Evolutionary conservation across 2,888 invertebrate genomes (phyloP).

Genomic region (Tethea ocularis): DNA sequence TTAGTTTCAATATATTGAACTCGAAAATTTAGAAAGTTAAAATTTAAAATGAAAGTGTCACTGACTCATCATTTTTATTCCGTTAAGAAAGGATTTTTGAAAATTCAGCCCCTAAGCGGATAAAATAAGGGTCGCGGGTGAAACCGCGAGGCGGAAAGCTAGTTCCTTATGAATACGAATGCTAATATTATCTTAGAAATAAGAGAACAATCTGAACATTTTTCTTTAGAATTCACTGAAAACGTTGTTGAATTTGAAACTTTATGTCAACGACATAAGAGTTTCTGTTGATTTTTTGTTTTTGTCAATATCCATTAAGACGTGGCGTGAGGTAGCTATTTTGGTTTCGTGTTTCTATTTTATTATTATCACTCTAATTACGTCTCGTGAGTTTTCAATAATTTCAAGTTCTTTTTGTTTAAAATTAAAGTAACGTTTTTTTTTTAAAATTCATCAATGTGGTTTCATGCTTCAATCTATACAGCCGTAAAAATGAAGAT

Average conservation of each 20-base stretch:
- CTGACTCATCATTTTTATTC: too few species aligned
- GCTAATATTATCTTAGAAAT: neutral
- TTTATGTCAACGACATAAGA: slow-evolving; percentile 11
- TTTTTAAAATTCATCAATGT: too few species aligned
- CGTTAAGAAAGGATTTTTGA: too few species aligned
- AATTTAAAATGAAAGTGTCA: too few species aligned
- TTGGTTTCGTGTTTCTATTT: slow-evolving; percentile 47
- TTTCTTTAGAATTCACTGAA: neutral
- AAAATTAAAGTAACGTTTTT: neutral
- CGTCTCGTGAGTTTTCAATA: slow-evolving; percentile 12
- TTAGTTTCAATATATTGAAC: neutral
- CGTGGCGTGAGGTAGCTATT: slow-evolving; percentile 50
- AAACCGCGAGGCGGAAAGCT: too few species aligned
- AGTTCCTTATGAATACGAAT: too few species aligned
- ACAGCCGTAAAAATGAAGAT: too few species aligned
- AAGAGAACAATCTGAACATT: neutral
- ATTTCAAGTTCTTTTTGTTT: slow-evolving; percentile 1
- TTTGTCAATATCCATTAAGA: slow-evolving; percentile 46
- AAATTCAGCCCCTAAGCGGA: too few species aligned
- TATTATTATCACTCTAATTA: slow-evolving; percentile 40
- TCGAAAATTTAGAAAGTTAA: too few species aligned
- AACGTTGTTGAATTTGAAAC: neutral
- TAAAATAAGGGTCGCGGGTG: too few species aligned
- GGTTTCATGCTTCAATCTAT: too few species aligned
- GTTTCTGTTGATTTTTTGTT: slow-evolving; percentile 25